These are phyloP conservation scores for Drosophila truncata DNA, from an alignment of 1,140 invertebrate genomes.

Conservation along the genomic window DNA sequence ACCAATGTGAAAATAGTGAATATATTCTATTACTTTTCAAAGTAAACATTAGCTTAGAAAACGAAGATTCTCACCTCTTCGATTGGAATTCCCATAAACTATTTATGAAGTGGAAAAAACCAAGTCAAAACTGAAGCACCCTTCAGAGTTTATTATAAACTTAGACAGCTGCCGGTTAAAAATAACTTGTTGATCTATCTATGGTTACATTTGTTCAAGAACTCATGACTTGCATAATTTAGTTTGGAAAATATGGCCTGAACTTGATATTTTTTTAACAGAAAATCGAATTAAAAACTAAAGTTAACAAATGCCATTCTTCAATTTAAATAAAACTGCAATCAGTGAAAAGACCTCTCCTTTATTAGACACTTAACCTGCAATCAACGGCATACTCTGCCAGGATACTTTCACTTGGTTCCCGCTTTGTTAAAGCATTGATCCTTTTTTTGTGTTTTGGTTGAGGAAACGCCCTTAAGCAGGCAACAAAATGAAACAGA, in stretches of 20 bases:
- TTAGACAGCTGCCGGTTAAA: slow-evolving; percentile 9
- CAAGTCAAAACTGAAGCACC: not conserved
- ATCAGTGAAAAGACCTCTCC: not conserved
- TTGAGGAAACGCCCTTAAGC: slow-evolving; percentile 46
- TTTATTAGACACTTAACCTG: slow-evolving; percentile 21
- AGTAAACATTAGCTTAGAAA: slow-evolving; percentile 10
- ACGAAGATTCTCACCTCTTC: slow-evolving; percentile 2
- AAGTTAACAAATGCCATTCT: not conserved
- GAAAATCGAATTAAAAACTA: not conserved
- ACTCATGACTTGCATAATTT: slow-evolving; percentile 1
- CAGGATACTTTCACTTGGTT: slow-evolving; percentile 48
- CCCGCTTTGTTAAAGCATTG: slow-evolving; percentile 28
- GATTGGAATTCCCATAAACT: slow-evolving; percentile 1
- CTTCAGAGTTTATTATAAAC: slow-evolving; percentile 4
- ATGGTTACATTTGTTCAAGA: not conserved
- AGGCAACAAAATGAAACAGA: slow-evolving; percentile 49
- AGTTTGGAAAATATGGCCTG: not conserved
- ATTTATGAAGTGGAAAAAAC: not conserved
- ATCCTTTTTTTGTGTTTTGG: slow-evolving; percentile 1
- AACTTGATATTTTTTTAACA: not conserved
- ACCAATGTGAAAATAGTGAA: slow-evolving; percentile 22
- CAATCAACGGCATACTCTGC: slow-evolving; percentile 31
- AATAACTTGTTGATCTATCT: slow-evolving; percentile 15
- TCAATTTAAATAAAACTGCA: not conserved
- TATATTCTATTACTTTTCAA: not conserved